Percentiles rank a stretch among this genome's conserved stretches.
Conservation (phyloP, 2,113 vertebrate genomes). For the Anser cygnoides region DNA sequence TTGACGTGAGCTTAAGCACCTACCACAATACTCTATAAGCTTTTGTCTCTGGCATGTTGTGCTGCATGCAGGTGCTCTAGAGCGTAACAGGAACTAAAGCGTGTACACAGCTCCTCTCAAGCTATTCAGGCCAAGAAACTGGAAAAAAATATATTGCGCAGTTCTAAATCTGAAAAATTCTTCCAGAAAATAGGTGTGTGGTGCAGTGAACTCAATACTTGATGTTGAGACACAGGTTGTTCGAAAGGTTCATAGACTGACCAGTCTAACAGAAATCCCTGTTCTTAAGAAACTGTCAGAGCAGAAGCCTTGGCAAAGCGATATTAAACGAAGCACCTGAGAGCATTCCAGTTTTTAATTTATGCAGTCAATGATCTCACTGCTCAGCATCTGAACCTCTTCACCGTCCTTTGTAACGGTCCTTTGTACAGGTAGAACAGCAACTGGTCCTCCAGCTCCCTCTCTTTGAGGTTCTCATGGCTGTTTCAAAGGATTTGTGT, state of each 20-base stretch:
- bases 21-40: not conserved
- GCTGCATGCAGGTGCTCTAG: not conserved
- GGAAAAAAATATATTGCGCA: not conserved
- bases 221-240: not conserved
- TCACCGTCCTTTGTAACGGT: not conserved
- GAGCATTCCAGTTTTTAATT: not conserved
- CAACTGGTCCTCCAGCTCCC: not conserved
- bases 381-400: not conserved
- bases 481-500: not conserved
- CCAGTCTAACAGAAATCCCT: not conserved
- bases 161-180: not conserved
- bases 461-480: not conserved
- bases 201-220: not conserved
- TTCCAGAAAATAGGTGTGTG: not conserved
- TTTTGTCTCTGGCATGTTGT: fast-evolving
- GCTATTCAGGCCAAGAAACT: not conserved
- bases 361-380: not conserved
- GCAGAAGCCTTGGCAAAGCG: not conserved
- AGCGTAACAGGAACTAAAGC: not conserved
- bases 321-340: not conserved
- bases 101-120: not conserved
- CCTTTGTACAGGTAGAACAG: not conserved
- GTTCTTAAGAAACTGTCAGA: not conserved
- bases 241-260: not conserved
- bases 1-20: not conserved